A percentile compares a stretch with the other conserved stretches of the same genome.
These are phyloP conservation scores for Manis javanica DNA, from an alignment of 2,797 vertebrate genomes.

Conservation along the genomic window DNA sequence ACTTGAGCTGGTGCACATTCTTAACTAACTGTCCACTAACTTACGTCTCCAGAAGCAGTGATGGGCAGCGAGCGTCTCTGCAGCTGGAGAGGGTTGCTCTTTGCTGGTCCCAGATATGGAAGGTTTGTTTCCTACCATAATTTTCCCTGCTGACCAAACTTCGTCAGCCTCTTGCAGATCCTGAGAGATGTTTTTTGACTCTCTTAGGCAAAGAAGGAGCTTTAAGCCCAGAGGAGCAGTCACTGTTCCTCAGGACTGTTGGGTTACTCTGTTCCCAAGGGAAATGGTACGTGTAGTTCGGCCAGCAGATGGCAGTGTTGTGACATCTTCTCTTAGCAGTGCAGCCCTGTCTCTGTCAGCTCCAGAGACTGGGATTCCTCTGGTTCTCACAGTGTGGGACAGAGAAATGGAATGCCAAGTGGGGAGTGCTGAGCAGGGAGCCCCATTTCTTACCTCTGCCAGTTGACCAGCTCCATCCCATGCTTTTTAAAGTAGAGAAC, in stretches of 20 bases:
- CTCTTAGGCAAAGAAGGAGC: not conserved
- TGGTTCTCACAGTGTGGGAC: not conserved
- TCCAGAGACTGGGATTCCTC: not conserved
- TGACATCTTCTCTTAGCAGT: not conserved
- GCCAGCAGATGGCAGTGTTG: not conserved
- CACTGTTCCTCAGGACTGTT: not conserved
- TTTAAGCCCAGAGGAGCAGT: not conserved
- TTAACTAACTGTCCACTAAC: not conserved
- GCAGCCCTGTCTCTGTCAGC: not conserved
- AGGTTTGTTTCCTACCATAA: not conserved
- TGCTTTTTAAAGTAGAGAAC: not conserved
- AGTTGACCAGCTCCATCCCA: not conserved
- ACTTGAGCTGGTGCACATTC: not conserved
- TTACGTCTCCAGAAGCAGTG: not conserved
- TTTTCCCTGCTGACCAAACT: not conserved
- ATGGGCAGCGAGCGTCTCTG: not conserved
- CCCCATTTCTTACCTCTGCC: not conserved
- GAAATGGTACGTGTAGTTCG: fast-evolving
- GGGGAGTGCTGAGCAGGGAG: fast-evolving
- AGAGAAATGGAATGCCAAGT: not conserved
- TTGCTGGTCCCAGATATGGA: not conserved
- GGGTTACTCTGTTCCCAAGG: not conserved
- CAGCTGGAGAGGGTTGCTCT: not conserved
- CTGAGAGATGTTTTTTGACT: not conserved
- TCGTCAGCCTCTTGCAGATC: not conserved